Evolutionary conservation across 2,797 vertebrate genomes (phyloP), one percentile per base, ranked within the genome.

Genomic region (Chrosomus eos): DNA sequence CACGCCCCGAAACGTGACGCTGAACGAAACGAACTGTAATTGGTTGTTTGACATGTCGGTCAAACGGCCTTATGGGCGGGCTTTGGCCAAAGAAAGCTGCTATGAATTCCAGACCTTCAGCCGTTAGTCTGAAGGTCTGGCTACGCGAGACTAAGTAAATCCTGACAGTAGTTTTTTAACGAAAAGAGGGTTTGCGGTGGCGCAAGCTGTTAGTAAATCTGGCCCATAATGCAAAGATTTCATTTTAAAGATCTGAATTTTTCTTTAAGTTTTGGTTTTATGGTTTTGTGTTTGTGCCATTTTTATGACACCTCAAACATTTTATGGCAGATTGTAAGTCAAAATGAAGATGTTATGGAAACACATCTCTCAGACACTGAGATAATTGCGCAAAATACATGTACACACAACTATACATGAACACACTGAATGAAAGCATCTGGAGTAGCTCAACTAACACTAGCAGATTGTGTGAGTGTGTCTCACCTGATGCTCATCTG

Each of bases 401-500:
- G 33, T 33, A 55, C 51, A 55, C 36, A 16, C 51, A 71, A 43
- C 3, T 4, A 43, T 4, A 77, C 73, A 55, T n/a, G 8, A 45
- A 48, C 58, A 73, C 55, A 70, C 8, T 67, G 9, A 55, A 19
- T 31, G 21, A 72, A 53, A 76, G 74, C 21, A 18, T 60, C 51
- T 58, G 26, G 36, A 53, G 16, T 60, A 55, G 58, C 40, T 76
- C 26, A 19, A 14, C 8, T 66, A 48, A 75, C 70, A 80, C 28
- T 40, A 80, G 38, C 31, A 2, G 18, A 75, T 73, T 43, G 45
- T 71, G 74, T 72, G 88, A 92, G 90, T 90, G 91, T 92, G 91
- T 90, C 88, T 90, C 90, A 90, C 95, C 58, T 95, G 92, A 91
- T 95, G 89, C 90, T 89, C 92, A 91, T 93, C 72, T 87, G 66